Conservation (phyloP, 2,797 vertebrate species). For the Alfaro cultratus region DNA sequence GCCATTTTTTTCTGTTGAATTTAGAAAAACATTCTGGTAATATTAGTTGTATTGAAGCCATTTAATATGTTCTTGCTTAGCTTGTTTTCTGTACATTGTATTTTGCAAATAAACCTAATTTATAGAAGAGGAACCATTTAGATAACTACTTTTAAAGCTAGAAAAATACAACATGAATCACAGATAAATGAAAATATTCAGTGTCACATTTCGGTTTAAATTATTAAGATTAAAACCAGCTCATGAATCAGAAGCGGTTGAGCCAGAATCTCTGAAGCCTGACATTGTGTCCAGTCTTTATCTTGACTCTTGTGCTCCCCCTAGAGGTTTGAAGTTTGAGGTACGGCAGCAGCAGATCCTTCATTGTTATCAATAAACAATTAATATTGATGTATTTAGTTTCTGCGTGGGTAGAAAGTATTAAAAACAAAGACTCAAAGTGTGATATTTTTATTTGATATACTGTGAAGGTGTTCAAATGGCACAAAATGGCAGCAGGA, state of each 20-base stretch:
- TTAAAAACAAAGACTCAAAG: constrained; percentile 48
- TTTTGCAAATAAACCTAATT: background rate
- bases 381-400: background rate
- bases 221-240: background rate
- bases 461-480: constrained; percentile 48
- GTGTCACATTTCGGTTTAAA: background rate
- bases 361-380: background rate
- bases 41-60: background rate
- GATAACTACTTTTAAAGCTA: background rate
- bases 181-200: background rate
- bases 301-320: constrained; percentile 1
- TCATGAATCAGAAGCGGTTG: background rate
- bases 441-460: constrained; percentile 71
- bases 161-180: background rate
- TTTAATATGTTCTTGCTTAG: background rate
- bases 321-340: constrained; percentile 25
- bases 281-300: background rate
- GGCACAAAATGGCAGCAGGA: constrained; percentile 54
- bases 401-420: background rate
- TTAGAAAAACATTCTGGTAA: background rate
- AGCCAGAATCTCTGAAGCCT: background rate
- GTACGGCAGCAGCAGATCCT: background rate
- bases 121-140: background rate
- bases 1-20: background rate
- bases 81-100: background rate